Evolutionary conservation across 2,888 invertebrate genomes (phyloP).

Genomic region (Papilio elwesi): DNA sequence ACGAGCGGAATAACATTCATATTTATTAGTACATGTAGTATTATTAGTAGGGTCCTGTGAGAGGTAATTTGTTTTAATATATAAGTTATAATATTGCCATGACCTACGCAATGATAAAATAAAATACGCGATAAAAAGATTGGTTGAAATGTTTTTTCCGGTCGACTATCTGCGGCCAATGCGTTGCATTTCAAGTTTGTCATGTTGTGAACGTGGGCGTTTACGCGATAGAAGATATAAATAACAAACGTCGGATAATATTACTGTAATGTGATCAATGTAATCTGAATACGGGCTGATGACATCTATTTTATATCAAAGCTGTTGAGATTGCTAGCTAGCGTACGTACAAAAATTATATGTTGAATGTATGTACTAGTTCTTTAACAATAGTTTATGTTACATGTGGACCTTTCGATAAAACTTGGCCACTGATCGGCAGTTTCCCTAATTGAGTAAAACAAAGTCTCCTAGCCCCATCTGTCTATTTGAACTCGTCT

Average conservation of each 20-base stretch:
- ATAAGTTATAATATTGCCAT: background rate
- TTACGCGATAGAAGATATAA: slow-evolving; percentile 13
- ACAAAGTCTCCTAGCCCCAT: no score
- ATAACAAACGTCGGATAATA: slow-evolving; percentile 20
- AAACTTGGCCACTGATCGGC: no score
- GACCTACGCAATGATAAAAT: slow-evolving; percentile 12
- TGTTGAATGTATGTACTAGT: no score
- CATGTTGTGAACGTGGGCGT: slow-evolving; percentile 27
- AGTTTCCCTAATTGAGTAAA: no score
- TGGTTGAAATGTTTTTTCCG: slow-evolving; percentile 15
- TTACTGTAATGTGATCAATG: slow-evolving; percentile 11
- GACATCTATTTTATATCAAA: background rate
- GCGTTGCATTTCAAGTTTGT: slow-evolving; percentile 8
- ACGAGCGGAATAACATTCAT: no score
- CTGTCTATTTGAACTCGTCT: no score
- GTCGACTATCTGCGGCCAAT: background rate
- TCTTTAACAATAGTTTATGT: no score
- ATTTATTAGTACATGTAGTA: no score
- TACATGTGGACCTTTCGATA: no score
- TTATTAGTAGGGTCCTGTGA: no score
- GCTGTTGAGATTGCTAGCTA: no score
- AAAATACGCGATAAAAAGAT: background rate
- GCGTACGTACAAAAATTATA: no score
- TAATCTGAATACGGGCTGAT: background rate
- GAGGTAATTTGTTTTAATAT: background rate